Base-by-base conservation (phyloP, 1,140 invertebrate genomes). In the Anoplophora glabripennis region DNA sequence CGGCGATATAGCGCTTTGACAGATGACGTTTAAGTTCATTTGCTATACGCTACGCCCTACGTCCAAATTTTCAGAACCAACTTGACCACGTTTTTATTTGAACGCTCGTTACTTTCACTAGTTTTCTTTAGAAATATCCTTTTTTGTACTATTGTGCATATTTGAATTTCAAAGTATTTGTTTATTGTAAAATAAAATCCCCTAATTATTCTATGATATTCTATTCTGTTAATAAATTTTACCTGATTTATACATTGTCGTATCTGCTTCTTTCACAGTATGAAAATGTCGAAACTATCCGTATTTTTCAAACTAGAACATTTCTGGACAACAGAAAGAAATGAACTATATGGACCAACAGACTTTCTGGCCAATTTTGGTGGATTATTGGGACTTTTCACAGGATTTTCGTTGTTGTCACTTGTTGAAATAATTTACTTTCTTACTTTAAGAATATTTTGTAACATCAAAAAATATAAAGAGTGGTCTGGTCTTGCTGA, bases 331-430 rank as follows among this genome's bases (percentile, higher is more conserved):
- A 77, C 76, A 1, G 74, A 77, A 1, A 73, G 80, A 41, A 79
- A 79, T 0, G 80, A 83, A 59, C 69, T 83, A 0, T 82, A 79
- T 63, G 80, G 80, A n/a, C 72, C 72, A 21, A 77, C 78, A 4
- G 81, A 82, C 57, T 83, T 83, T 61, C 65, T 83, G 36, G 80
- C 80, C 47, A 81, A 81, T 63, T 81, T 80, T 59, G 82, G 82
- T 15, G 82, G 82, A 49, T 66, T 84, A 3, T 59, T 84, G 38
- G 82, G 81, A 9, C 74, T 84, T 8, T 83, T 81, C 64, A 78
- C 82, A 71, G 82, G 82, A 53, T 81, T 83, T 46, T 83, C 81
- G 3, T 73, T 80, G 21, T 61, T 84, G 7, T 82, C 80, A 47
- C 72, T 83, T 12, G 73, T 82, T 17, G 82, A 83, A 66, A 73